Evolutionary conservation across 2,888 invertebrate species (phyloP).

Genomic region (Keiferia lycopersicella): DNA sequence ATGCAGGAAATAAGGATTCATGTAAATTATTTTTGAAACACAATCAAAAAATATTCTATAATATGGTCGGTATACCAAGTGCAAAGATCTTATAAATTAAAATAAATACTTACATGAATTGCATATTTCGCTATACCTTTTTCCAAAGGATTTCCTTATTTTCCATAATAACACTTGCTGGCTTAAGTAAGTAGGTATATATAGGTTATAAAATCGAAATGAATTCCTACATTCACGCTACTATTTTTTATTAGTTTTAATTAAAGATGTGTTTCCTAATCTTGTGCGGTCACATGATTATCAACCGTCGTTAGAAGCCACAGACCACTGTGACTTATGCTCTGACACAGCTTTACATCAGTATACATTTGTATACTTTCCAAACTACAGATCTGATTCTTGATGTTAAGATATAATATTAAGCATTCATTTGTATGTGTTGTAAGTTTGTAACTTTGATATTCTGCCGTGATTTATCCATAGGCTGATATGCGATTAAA

Average conservation of each 20-base stretch:
- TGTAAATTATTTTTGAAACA: too few relatives aligned
- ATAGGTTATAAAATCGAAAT: too few relatives aligned
- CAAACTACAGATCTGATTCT: constrained; percentile 59
- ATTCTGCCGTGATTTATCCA: constrained; percentile 52
- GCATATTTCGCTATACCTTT: too few relatives aligned
- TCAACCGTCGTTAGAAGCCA: constrained; percentile 20
- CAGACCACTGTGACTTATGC: constrained; percentile 41
- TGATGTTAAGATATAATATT: constrained; percentile 44
- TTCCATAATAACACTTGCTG: too few relatives aligned
- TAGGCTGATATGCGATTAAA: constrained; percentile 47
- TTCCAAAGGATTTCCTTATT: too few relatives aligned
- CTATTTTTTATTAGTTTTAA: background rate
- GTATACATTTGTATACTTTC: constrained; percentile 63
- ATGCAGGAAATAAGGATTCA: too few relatives aligned
- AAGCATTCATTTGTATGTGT: constrained; percentile 49
- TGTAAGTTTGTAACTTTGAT: constrained; percentile 47
- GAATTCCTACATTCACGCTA: background rate
- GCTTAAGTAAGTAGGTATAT: too few relatives aligned
- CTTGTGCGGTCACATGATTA: background rate
- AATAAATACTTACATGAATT: too few relatives aligned
- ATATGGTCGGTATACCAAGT: too few relatives aligned
- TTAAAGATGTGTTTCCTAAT: background rate
- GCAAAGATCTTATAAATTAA: too few relatives aligned
- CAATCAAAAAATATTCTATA: too few relatives aligned
- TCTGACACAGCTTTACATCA: constrained; percentile 45